Conservation (phyloP, 2,113 vertebrate genomes). For the Etheostoma cragini region DNA sequence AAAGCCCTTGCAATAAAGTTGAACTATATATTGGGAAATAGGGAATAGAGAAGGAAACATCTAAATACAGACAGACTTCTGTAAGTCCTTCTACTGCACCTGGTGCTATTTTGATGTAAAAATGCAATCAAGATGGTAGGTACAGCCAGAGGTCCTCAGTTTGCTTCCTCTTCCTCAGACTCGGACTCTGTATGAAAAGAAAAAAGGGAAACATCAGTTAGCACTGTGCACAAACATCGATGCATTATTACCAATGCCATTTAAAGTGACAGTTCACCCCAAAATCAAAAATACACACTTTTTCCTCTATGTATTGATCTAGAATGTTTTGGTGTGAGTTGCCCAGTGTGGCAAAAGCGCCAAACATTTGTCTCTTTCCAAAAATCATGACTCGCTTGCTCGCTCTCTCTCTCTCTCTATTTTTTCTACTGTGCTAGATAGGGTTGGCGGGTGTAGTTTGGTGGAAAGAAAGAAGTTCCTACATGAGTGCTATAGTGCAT, state of each 20-base stretch:
- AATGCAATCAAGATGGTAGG: conserved; percentile 51
- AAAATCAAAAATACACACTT: too few relatives aligned
- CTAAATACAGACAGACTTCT: conserved; percentile 79
- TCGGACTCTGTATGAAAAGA: conserved; percentile 89
- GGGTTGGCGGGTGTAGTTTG: too few relatives aligned
- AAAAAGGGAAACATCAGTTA: conserved; percentile 28
- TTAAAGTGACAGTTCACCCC: too few relatives aligned
- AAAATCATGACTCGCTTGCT: too few relatives aligned
- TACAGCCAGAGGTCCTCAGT: conserved; percentile 86
- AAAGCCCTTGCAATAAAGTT: conserved; percentile 72
- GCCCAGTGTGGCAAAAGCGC: too few relatives aligned
- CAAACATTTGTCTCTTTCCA: too few relatives aligned
- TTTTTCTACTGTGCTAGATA: too few relatives aligned
- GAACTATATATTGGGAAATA: conserved; percentile 85
- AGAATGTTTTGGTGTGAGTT: too few relatives aligned
- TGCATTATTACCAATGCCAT: neutral
- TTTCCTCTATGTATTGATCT: too few relatives aligned
- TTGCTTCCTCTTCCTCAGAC: conserved; percentile 94
- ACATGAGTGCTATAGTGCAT: too few relatives aligned
- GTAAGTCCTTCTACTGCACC: conserved; percentile 82
- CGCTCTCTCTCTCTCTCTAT: too few relatives aligned
- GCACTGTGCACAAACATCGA: neutral
- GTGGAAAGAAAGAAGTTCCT: too few relatives aligned
- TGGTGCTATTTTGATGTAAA: conserved; percentile 49
- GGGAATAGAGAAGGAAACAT: conserved; percentile 86